A percentile compares a stretch with the other conserved stretches of the same genome.
Evolutionary conservation across 2,113 vertebrate genomes (phyloP).

Genomic region (Monopterus albus): DNA sequence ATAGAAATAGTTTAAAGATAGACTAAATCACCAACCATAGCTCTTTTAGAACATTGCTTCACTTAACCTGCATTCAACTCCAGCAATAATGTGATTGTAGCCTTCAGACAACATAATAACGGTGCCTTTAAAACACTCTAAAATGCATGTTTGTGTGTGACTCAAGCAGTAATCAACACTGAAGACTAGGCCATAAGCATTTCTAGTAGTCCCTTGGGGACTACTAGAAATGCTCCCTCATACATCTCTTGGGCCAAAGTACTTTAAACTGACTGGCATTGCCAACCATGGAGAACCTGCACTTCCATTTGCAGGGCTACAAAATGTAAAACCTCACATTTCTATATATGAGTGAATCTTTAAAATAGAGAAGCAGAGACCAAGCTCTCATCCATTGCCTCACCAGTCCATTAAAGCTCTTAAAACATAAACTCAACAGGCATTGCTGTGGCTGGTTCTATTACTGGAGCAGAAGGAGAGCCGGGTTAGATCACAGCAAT

Average conservation of each 20-base stretch:
- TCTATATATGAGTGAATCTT: constrained; percentile 36
- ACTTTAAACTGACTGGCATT: too few species aligned
- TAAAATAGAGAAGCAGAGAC: constrained; percentile 36
- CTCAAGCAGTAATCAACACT: constrained; percentile 30
- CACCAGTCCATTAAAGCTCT: constrained; percentile 71
- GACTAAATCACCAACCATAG: constrained; percentile 39
- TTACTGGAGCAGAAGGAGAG: constrained; percentile 55
- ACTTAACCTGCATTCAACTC: constrained; percentile 39
- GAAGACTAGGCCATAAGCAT: neutral
- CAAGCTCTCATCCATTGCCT: constrained; percentile 25
- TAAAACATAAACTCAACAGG: constrained; percentile 67
- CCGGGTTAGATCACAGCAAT: constrained; percentile 54
- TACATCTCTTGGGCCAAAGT: too few species aligned
- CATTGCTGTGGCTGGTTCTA: constrained; percentile 39
- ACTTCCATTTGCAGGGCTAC: neutral
- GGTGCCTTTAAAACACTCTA: constrained; percentile 34
- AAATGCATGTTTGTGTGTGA: constrained; percentile 36
- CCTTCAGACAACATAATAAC: constrained; percentile 53
- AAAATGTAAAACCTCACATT: constrained; percentile 11
- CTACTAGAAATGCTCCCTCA: too few species aligned
- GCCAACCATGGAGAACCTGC: neutral
- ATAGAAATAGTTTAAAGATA: constrained; percentile 51
- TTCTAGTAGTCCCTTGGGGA: neutral
- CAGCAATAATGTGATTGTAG: constrained; percentile 34
- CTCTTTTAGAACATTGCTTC: constrained; percentile 34